Evolutionary conservation across 2,888 invertebrate species (phyloP), one percentile per base, ranked within the genome.

Genomic region (Sphaerophoria taeniata): DNA sequence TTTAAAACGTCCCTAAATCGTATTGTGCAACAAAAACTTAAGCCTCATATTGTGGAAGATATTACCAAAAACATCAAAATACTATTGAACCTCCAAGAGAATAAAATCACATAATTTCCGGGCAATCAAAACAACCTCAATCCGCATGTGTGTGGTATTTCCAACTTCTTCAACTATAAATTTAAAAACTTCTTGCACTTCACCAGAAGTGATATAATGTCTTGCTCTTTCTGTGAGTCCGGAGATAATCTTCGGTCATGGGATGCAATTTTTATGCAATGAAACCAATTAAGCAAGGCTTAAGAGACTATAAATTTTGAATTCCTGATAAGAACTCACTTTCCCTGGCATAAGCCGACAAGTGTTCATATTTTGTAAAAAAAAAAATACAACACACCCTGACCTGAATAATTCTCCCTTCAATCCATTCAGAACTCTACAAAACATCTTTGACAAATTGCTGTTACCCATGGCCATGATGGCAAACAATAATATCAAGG

Each of bases 101-200:
- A 72, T 83, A 49, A 14, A 43, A 36, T 79, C 67, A 67, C 75
- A 84, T 76, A 71, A 84, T 79, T 76, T 84, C 83, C 83, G 74
- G 67, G 72, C 72, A 60, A 72, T 69, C 61, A 60, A 71, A 51
- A 72, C 75, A 65, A 79, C 83, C 53, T 71, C 34, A 65, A 75
- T 49, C 47, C 61, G 47, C 39, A 65, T 61, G 60, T 73, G 49
- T 49, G 16, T 51, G 47, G 43, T 69, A 69, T 61, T 67, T 67
- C 67, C 67, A 3, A 5, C 11, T 49, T 31, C 31, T 36, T 6
- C 3, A 39, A 7, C 6, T 9, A 2, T 3, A n/a, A n/a, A 39
- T 9, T 7, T 39, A 39, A 9, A 9, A 7, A 39, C 39, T 12
- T 11, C 43, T 3, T 16, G 36, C 11, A 58, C 69, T 60, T 58